These are phyloP conservation scores for Leucoptera coffeella DNA, from an alignment of 2,888 invertebrate species.

Conservation along the genomic window DNA sequence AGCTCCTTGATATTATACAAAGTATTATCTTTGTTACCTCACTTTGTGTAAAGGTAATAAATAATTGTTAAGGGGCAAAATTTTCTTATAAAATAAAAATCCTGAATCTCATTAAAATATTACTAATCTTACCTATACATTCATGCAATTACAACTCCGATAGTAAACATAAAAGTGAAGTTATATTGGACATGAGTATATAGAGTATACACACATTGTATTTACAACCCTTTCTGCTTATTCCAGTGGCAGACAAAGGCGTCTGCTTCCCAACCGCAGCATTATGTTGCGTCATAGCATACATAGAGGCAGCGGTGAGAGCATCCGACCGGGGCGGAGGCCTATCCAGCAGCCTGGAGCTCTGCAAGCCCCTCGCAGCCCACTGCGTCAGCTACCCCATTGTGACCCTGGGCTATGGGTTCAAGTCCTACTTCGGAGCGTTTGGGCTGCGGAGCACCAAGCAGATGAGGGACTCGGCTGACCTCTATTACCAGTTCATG, in stretches of 20 bases:
- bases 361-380: constrained; percentile 93
- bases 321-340: constrained; percentile 60
- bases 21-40: too few relatives aligned
- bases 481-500: constrained; percentile 89
- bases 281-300: constrained; percentile 90
- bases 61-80: too few relatives aligned
- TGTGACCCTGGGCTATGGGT: constrained; percentile 91
- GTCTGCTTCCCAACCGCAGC: constrained; percentile 91
- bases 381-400: constrained; percentile 92
- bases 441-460: constrained; percentile 87
- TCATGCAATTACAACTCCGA: too few relatives aligned
- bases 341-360: constrained; percentile 80
- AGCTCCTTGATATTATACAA: too few relatives aligned
- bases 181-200: too few relatives aligned
- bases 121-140: too few relatives aligned
- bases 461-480: constrained; percentile 91
- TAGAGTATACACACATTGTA: too few relatives aligned
- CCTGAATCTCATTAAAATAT: too few relatives aligned
- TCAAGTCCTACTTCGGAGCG: constrained; percentile 85
- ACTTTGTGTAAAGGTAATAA: too few relatives aligned
- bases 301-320: constrained; percentile 87
- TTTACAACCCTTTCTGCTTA: too few relatives aligned
- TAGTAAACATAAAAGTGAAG: too few relatives aligned
- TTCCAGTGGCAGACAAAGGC: constrained; percentile 73
- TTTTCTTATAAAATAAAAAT: too few relatives aligned